Evolutionary conservation across 2,797 vertebrate genomes (phyloP), one percentile per base, ranked within the genome.

Genomic region (Brotula barbata): DNA sequence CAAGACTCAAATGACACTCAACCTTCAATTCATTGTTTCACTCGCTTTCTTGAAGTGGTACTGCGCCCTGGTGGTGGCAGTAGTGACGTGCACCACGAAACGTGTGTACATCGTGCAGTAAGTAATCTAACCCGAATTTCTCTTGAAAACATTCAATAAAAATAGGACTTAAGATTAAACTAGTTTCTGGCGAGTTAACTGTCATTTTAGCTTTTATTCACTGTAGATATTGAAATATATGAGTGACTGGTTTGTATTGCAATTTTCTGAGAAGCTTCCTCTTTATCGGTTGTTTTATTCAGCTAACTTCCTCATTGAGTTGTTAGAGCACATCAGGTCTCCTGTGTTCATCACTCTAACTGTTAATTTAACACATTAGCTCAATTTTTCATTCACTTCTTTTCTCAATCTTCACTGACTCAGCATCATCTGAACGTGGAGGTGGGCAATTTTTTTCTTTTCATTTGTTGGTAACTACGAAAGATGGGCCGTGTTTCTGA

Each of bases 51-150:
- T 57, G 3, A 48, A 50, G 21, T 17, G 16, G 11, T 64, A 28
- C 57, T 51, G 2, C 69, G 72, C 70, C 56, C 81, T 80, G 61
- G 22, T 67, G 77, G 60, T 37, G 7, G 21, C 3, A 39, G 7
- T 20, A n/a, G 33, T 21, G 49, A 17, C n/a, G 15, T 21, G 48
- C 19, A 50, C 13, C 3, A 36, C 4, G n/a, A n/a, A n/a, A n/a
- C n/a, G n/a, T n/a, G n/a, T n/a, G n/a, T n/a, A n/a, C 8, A 8
- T 8, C 8, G 25, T 28, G 25, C 4, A 4, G 25, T 28, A 28
- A 4, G 8, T 28, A 4, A 28, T 28, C 4, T 28, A 8, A 28
- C 8, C 25, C 4, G 25, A 28, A 28, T 4, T 28, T 4, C 25
- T 28, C 25, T 8, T 28, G 4, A 28, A 28, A 8, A 28, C 8